Evolutionary conservation across 2,113 vertebrate species (phyloP), one percentile per base, ranked within the genome.

Genomic region (Clarias macrocephalus): DNA sequence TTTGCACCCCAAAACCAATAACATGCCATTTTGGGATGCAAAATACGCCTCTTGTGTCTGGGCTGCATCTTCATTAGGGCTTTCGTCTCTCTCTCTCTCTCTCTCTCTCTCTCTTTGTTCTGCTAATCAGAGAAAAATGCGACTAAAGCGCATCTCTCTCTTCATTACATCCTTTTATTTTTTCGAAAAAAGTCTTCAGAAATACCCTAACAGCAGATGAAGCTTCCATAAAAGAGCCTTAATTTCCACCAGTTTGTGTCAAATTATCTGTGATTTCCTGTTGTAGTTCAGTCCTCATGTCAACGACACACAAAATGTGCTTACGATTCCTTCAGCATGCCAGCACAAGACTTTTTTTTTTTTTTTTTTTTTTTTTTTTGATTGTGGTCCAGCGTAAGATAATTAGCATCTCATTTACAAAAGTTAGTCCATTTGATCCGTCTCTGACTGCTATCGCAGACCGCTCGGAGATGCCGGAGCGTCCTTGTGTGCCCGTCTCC

Each of bases 311-410:
- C 79, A 91, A 90, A 91, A 94, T 95, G 95, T 95, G 94, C 95
- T 96, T 94, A 92, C 89, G 92, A 94, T 94, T 95, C 93, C 93
- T 92, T 93, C 93, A 73, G 93, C 94, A 94, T 96, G 94, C 95
- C 94, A 93, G 94, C 93, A 92, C 93, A 94, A 92, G 93, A 88
- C 88, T 91, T 92, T 93, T 91, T 89, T 93, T 92, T 75, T 90
- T 92, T 88, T 85, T 81, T 89, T 87, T 19, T 87, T 59, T 81
- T 82, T 88, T 82, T 91, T 76, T 89, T 75, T 90, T 91, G 75
- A 84, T 93, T 89, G 90, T 93, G 88, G 89, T 88, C 92, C 76
- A 90, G 89, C 89, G 37, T 85, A 86, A 83, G 66, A 84, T 88
- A 86, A 62, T 68, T 66, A 85, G 52, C 82, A 82, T 84, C 82